phyloP scores from a whole-genome alignment of 2,797 vertebrate species.

The Sebastes alutus region DNA sequence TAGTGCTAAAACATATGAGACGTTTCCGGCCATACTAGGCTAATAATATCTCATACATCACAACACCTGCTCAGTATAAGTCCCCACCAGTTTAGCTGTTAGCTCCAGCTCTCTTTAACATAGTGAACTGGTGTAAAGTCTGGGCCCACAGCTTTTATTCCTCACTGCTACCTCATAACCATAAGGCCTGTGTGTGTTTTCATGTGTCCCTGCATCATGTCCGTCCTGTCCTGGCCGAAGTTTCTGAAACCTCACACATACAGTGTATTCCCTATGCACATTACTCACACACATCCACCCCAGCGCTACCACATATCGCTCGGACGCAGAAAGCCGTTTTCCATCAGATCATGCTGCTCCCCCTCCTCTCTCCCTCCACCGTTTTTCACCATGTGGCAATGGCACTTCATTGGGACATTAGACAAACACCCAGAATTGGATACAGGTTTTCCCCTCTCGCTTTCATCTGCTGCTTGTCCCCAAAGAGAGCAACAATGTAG shows the following conservation, averaged over 20 bases:
- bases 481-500: constrained; percentile 76
- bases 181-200: background rate
- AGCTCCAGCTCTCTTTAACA: constrained; percentile 17
- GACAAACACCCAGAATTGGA: constrained; percentile 82
- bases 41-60: constrained; percentile 16
- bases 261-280: constrained; percentile 31
- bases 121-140: constrained; percentile 9
- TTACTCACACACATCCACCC: constrained; percentile 40
- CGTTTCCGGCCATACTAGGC: constrained; percentile 6
- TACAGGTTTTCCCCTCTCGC: constrained; percentile 76
- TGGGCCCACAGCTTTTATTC: background rate
- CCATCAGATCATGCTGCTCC: constrained; percentile 71
- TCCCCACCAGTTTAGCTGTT: constrained; percentile 4
- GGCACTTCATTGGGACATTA: constrained; percentile 80
- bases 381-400: constrained; percentile 73
- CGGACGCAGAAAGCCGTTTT: constrained; percentile 67
- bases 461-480: constrained; percentile 81
- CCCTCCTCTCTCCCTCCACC: constrained; percentile 22
- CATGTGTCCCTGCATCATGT: constrained; percentile 34
- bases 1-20: background rate
- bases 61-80: constrained; percentile 17
- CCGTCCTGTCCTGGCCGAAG: constrained; percentile 6
- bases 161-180: constrained; percentile 13
- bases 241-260: constrained; percentile 43
- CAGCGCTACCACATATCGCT: constrained; percentile 26